A percentile compares a stretch with the other conserved stretches of the same genome.
These are phyloP conservation scores for Latheticus oryzae DNA, from an alignment of 2,888 invertebrate genomes.

Conservation along the genomic window DNA sequence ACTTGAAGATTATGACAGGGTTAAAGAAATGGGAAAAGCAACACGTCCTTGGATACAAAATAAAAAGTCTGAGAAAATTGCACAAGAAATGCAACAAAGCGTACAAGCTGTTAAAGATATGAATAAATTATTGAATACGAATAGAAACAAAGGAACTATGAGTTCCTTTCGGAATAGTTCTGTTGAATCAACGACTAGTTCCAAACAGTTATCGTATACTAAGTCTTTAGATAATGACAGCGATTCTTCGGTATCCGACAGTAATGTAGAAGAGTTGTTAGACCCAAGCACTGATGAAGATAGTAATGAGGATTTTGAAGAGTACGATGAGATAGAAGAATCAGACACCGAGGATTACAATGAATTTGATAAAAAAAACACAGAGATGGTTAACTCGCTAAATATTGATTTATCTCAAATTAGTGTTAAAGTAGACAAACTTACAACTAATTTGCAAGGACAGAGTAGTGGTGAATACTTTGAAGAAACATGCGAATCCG, in stretches of 20 bases:
- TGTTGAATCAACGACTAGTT: constrained; percentile 61
- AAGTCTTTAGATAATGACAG: constrained; percentile 64
- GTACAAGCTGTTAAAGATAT: constrained; percentile 50
- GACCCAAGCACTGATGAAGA: constrained; percentile 58
- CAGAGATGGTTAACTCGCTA: constrained; percentile 50
- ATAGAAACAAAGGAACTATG: constrained; percentile 45
- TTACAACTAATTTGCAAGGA: constrained; percentile 50
- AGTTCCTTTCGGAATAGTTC: constrained; percentile 58
- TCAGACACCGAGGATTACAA: constrained; percentile 63
- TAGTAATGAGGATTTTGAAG: constrained; percentile 59
- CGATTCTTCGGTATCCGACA: constrained; percentile 65
- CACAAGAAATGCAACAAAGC: constrained; percentile 49
- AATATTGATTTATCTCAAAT: constrained; percentile 55
- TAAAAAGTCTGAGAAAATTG: constrained; percentile 47
- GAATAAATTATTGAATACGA: constrained; percentile 44
- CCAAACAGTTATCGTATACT: constrained; percentile 63
- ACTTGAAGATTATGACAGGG: not conserved
- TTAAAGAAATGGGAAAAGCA: constrained; percentile 4
- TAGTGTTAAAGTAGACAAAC: constrained; percentile 50
- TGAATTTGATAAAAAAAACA: constrained; percentile 51
- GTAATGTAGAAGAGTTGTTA: constrained; percentile 63
- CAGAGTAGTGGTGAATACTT: constrained; percentile 50
- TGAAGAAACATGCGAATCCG: constrained; percentile 61
- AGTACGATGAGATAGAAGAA: constrained; percentile 68
- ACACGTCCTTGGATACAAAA: constrained; percentile 6